Evolutionary conservation across 1,140 invertebrate genomes (phyloP).

Genomic region (Drosophila nasuta): DNA sequence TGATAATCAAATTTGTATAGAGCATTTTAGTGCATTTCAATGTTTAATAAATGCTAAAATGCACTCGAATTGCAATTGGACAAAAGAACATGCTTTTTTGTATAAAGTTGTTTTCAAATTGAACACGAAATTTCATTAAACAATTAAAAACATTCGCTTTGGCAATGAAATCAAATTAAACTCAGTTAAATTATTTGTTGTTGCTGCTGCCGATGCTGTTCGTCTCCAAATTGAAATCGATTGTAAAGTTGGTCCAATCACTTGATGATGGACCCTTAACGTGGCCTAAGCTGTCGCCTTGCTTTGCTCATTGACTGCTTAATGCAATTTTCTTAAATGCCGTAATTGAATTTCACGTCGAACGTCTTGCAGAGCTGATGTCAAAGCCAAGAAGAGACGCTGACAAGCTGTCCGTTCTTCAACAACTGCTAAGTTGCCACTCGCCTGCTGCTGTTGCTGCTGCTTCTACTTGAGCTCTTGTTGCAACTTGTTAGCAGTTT

Average conservation of each 20-base stretch:
- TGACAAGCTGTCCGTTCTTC: constrained; percentile 37
- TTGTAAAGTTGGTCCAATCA: constrained; percentile 14
- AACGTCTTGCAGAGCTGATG: background rate
- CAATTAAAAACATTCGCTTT: constrained; percentile 18
- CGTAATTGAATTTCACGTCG: constrained; percentile 66
- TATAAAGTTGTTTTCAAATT: constrained; percentile 33
- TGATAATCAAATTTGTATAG: constrained; percentile 24
- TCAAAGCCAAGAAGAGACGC: constrained; percentile 29
- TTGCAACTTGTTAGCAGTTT: constrained; percentile 28
- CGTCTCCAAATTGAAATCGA: constrained; percentile 1
- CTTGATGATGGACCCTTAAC: background rate
- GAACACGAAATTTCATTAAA: constrained; percentile 31
- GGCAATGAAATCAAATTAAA: constrained; percentile 1
- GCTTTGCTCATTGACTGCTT: constrained; percentile 21
- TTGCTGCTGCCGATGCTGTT: background rate
- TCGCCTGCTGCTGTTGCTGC: constrained; percentile 27
- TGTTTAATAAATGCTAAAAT: constrained; percentile 55
- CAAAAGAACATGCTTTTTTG: constrained; percentile 20
- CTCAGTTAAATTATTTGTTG: background rate
- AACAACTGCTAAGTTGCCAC: constrained; percentile 24
- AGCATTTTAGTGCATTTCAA: constrained; percentile 32
- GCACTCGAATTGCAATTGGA: constrained; percentile 17
- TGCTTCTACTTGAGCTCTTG: constrained; percentile 30
- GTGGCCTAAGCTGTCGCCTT: constrained; percentile 10
- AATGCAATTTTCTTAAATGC: constrained; percentile 67